Base-by-base conservation (phyloP, 2,888 invertebrate species). In the Tineola bisselliella region DNA sequence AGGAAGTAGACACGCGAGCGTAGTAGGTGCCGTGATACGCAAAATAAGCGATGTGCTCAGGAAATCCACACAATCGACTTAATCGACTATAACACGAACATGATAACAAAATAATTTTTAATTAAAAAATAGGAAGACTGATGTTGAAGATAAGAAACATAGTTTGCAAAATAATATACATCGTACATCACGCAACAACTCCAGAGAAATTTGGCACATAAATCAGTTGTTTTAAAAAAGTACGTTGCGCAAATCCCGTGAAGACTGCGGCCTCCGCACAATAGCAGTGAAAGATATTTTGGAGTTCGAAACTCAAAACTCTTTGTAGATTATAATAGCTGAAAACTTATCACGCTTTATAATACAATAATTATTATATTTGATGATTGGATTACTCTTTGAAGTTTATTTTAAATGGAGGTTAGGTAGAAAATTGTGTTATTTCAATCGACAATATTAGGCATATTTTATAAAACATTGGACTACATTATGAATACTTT, bases 121-220 rank as follows among this genome's bases (percentile, higher is more conserved):
- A 38, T 6, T 38, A 6, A 25, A 38, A 38, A 38, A 38, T 38
- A 38, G 38, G 38, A 38, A 38, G 10, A 38, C 38, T 38, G 38
- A 38, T 12, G 25, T 25, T 38, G 11, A 38, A 38, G 38, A 10
- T 38, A 38, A 31, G 15, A n/a, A 2, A 17, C 15, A 48, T 15
- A 17, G n/a, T 48, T 1, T 15, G 15, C 48, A 5, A 48, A 48
- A 48, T 48, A 48, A 48, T 48, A 48, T 8, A 48, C 10, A 10
- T 13, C 15, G 48, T 48, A 17, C 48, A 54, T 18, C 25, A 54
- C 54, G 25, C 54, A 25, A 25, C 25, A 25, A 10, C 25, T 54
- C 54, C 54, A 33, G 33, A 33, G 58, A 56, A 56, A 33, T 33
- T 58, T 58, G 58, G 58, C 58, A 58, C 58, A 58, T 19, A 58